phyloP scores from a whole-genome alignment of 2,888 invertebrate genomes.

The Drosophila anceps region DNA sequence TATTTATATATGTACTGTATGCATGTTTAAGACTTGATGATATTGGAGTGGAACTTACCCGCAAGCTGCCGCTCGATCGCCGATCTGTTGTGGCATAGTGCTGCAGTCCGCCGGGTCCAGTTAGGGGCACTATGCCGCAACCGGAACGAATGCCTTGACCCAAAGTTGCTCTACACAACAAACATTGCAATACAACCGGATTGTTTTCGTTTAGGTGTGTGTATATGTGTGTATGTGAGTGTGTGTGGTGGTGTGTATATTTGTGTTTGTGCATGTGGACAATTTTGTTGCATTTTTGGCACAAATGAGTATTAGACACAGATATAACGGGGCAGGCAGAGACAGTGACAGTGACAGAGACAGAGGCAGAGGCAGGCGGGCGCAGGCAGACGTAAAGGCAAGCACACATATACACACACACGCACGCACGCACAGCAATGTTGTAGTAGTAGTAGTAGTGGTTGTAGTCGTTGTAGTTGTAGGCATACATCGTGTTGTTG shows the following conservation, averaged over 20 bases:
- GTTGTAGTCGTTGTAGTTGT: constrained; percentile 32
- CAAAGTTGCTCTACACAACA: constrained; percentile 85
- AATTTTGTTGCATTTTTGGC: constrained; percentile 48
- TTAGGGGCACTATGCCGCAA: constrained; percentile 85
- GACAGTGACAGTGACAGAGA: constrained; percentile 40
- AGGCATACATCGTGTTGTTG: constrained; percentile 30
- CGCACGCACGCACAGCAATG: constrained; percentile 11
- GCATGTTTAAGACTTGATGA: constrained; percentile 6
- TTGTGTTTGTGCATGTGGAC: constrained; percentile 48
- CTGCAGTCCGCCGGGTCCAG: constrained; percentile 85
- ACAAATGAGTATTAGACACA: constrained; percentile 48
- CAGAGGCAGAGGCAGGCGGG: constrained; percentile 48
- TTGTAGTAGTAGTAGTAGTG: constrained; percentile 29
- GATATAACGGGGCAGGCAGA: constrained; percentile 58
- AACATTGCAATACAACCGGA: constrained; percentile 76
- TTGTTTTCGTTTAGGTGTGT: constrained; percentile 52
- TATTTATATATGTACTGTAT: constrained; percentile 22
- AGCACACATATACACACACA: constrained; percentile 18
- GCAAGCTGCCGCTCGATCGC: constrained; percentile 84
- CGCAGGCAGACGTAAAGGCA: constrained; percentile 52
- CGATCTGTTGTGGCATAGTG: constrained; percentile 85
- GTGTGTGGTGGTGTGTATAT: constrained; percentile 21
- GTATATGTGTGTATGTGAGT: constrained; percentile 34
- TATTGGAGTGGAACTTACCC: constrained; percentile 81
- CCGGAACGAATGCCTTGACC: constrained; percentile 86